A percentile compares a stretch with the other conserved stretches of the same genome.
Evolutionary conservation across 2,113 vertebrate species (phyloP).

Genomic region (Lonchura striata): DNA sequence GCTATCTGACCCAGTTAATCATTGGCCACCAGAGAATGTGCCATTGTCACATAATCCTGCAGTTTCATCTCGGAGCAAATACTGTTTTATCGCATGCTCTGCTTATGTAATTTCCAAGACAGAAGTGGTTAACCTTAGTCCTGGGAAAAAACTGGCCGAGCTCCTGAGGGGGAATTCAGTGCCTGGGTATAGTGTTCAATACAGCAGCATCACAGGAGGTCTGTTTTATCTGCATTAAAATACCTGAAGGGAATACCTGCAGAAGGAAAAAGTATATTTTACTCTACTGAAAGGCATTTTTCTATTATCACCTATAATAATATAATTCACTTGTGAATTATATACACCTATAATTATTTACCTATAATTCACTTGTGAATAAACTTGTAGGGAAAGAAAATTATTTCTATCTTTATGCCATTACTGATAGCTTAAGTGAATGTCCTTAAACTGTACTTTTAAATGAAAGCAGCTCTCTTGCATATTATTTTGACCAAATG

Average conservation of each 20-base stretch:
- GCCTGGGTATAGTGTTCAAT: neutral
- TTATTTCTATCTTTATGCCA: neutral
- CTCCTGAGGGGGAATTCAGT: neutral
- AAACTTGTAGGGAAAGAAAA: neutral
- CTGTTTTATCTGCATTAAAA: neutral
- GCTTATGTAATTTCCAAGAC: neutral
- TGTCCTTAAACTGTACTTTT: neutral
- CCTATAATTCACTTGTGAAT: neutral
- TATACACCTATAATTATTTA: neutral
- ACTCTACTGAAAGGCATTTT: neutral
- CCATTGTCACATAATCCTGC: neutral
- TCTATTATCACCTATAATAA: neutral
- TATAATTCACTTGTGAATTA: neutral
- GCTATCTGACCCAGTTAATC: neutral
- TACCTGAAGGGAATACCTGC: neutral
- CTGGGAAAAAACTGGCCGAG: neutral
- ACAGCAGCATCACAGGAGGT: neutral
- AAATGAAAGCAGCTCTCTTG: neutral
- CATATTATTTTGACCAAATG: neutral
- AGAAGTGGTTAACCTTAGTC: neutral
- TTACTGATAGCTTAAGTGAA: neutral
- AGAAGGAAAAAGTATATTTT: neutral
- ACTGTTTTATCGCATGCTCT: neutral
- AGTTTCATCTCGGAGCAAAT: neutral
- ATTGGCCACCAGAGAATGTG: neutral